Percentiles rank a stretch among this genome's conserved stretches.
Evolutionary conservation across 2,113 vertebrate genomes (phyloP).

Genomic region (Calidris pygmaea): DNA sequence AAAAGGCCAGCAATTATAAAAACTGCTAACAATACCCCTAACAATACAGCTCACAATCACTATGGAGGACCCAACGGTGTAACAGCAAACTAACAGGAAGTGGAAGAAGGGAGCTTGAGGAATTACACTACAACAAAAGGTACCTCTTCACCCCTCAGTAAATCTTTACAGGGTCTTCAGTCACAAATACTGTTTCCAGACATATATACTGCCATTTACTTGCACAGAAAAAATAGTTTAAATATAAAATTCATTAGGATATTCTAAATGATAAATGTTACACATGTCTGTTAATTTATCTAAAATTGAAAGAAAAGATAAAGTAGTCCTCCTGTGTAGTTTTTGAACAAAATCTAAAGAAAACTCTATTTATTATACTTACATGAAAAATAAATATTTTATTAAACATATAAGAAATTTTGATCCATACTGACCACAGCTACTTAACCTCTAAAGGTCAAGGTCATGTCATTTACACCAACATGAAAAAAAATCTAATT

Average conservation of each 20-base stretch:
- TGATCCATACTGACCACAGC: neutral
- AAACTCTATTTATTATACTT: neutral
- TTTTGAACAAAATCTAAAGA: neutral
- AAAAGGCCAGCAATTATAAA: neutral
- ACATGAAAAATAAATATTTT: neutral
- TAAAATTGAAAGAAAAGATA: neutral
- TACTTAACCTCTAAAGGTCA: constrained; percentile 26
- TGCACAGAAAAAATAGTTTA: neutral
- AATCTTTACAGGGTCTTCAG: neutral
- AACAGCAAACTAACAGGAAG: neutral
- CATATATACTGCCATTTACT: neutral
- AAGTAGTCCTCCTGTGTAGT: neutral
- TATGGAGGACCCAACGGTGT: accelerated
- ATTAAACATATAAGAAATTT: neutral
- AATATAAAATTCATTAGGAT: neutral
- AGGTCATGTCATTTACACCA: constrained; percentile 8
- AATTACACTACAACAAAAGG: neutral
- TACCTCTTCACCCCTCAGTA: neutral
- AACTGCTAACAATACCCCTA: neutral
- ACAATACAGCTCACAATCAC: accelerated
- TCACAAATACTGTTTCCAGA: neutral
- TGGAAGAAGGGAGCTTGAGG: neutral
- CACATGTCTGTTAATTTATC: neutral
- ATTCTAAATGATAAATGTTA: neutral
- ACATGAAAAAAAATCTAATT: neutral